A percentile compares a stretch with the other conserved stretches of the same genome.
Evolutionary conservation across 1,140 invertebrate genomes (phyloP).

Genomic region (Tetraneura akinire): DNA sequence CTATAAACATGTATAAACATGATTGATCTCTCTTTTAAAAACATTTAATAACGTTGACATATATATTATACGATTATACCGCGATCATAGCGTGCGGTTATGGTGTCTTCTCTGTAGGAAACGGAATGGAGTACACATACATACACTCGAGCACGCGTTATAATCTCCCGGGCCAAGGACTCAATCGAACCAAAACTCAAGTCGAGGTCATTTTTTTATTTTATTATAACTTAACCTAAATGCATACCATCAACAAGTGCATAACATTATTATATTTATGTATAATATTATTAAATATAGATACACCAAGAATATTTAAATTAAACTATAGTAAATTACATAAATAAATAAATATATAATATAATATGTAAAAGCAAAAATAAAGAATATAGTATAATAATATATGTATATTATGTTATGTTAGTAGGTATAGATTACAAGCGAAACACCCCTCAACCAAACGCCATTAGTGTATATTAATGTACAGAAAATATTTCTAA

Average conservation of each 20-base stretch:
- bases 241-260: background rate
- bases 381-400: background rate
- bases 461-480: constrained; percentile 35
- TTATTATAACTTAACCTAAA: constrained; percentile 36
- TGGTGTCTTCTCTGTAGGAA: constrained; percentile 22
- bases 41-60: background rate
- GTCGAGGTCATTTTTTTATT: constrained; percentile 30
- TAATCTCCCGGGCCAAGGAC: constrained; percentile 42
- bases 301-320: too few relatives aligned
- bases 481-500: too few relatives aligned
- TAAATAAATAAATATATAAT: too few relatives aligned
- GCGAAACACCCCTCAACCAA: constrained; percentile 46
- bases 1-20: too few relatives aligned
- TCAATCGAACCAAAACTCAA: constrained; percentile 40
- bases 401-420: background rate
- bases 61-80: background rate
- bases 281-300: too few relatives aligned
- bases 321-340: too few relatives aligned
- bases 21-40: background rate
- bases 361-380: background rate
- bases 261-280: too few relatives aligned
- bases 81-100: background rate
- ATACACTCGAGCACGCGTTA: background rate
- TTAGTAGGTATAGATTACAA: background rate
- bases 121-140: background rate